Evolutionary conservation across 2,888 invertebrate species (phyloP), one percentile per base, ranked within the genome.

Genomic region (Aporophyla lueneburgensis): DNA sequence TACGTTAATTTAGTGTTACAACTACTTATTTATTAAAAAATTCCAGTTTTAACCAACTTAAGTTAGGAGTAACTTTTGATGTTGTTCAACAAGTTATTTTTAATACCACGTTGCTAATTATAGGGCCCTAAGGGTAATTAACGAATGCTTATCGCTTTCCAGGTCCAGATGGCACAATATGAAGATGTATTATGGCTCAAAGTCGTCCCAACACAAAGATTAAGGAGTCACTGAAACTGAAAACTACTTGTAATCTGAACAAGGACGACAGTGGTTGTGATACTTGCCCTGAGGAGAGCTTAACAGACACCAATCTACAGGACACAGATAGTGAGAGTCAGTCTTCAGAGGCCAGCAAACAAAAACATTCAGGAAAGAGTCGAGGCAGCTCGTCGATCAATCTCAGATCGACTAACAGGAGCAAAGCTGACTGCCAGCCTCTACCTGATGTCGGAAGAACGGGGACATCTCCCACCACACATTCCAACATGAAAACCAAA

Each of bases 401-500:
- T 77, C 88, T 89, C 70, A 84, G 90, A 89, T 92, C 90, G 85
- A 88, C 89, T 89, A 86, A 88, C 86, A 88, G 84, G 86, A 87
- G 86, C 81, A 88, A 89, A 89, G 88, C 89, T 87, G 93, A 93
- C 86, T 86, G 84, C 70, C 87, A 92, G 89, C 85, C 86, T 91
- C 88, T 93, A 93, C 96, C 96, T 96, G 92, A 96, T 96, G 96
- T 96, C 96, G 95, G 93, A 93, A 92, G 91, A 93, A 96, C 95
- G 93, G 95, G 94, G 91, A 88, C 89, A 90, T 89, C 92, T 94
- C 93, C 95, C 94, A 93, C 93, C 93, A 93, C 91, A 96, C 95
- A 96, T 96, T 96, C 96, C 96, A 96, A 93, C 94, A 96, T 96
- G 96, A 96, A 96, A 95, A 96, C 96, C 87, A 96, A 96, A 92